Evolutionary conservation across 2,888 invertebrate genomes (phyloP), one percentile per base, ranked within the genome.

Genomic region (Boloria euphrosyne): DNA sequence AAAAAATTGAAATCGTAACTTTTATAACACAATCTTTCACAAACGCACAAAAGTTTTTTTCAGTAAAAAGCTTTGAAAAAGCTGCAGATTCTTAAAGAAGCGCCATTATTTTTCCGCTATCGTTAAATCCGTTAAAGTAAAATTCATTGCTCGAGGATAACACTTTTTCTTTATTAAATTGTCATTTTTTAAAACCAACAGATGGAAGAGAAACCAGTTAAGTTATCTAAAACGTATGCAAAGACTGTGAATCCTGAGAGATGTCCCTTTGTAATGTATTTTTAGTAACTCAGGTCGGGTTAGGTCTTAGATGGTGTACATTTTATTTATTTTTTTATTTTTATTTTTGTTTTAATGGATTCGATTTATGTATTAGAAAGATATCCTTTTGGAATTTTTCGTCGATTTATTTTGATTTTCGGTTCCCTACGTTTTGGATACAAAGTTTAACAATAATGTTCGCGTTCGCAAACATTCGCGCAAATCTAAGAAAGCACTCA

Each of bases 181-280:
- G 65, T 68, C 49, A 67, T 70, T 70, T 65, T 70, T 67, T 67
- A 62, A 60, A 67, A 60, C 62, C 47, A 60, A 68, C 58, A 55
- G 63, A 52, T 63, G 66, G 50, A 58, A 49, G 60, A 43, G 60
- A 65, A 62, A n/a, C 54, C 49, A 65, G 55, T 57, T n/a, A 22
- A 44, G 57, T 22, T 57, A 46, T 27, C 46, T 46, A 46, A 46
- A 57, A 22, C 44, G 27, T 46, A 46, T 57, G 27, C 46, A 57
- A 57, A 27, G 46, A 46, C 57, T 22, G 13, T 10, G 13, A 16
- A 13, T n/a, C 7, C 17, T n/a, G 10, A 46, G n/a, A 6, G 17
- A 6, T 5, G 7, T 5, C 38, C 5, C 10, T 18, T 7, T 55
- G 13, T 16, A 4, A n/a, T n/a, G 31, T 2, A 38, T 38, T 38